Percentiles rank a stretch among this genome's conserved stretches.
These are phyloP conservation scores for Thrips palmi DNA, from an alignment of 1,140 invertebrate genomes.

Conservation along the genomic window DNA sequence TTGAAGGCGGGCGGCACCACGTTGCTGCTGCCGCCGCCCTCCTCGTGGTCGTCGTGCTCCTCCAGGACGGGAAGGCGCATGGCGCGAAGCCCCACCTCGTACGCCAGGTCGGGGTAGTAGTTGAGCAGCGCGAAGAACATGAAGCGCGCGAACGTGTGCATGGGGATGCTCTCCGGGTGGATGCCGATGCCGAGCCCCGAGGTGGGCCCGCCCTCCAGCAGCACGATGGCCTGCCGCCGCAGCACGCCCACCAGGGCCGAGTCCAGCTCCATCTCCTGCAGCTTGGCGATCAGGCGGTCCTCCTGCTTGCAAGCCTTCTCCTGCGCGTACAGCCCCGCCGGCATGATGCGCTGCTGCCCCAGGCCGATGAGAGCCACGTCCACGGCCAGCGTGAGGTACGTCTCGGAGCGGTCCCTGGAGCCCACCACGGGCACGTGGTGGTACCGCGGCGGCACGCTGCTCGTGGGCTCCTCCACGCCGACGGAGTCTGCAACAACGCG, in stretches of 20 bases:
- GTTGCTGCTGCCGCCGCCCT: slow-evolving; percentile 25
- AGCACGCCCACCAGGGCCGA: slow-evolving; percentile 41
- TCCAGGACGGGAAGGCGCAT: slow-evolving; percentile 58
- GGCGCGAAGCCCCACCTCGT: slow-evolving; percentile 39
- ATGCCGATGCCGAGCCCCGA: slow-evolving; percentile 55
- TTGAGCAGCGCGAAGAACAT: slow-evolving; percentile 55
- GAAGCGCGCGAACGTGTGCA: slow-evolving; percentile 67
- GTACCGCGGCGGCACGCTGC: slow-evolving; percentile 40
- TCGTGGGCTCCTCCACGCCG: slow-evolving; percentile 35
- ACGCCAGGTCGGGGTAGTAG: slow-evolving; percentile 56
- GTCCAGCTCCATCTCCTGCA: slow-evolving; percentile 60
- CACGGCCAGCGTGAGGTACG: slow-evolving; percentile 55
- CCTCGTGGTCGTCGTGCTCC: slow-evolving; percentile 44
- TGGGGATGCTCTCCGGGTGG: slow-evolving; percentile 57
- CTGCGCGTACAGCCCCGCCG: slow-evolving; percentile 55
- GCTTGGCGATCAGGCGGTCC: slow-evolving; percentile 50
- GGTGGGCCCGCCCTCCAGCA: slow-evolving; percentile 50
- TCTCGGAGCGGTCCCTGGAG: slow-evolving; percentile 46
- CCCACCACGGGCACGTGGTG: slow-evolving; percentile 55
- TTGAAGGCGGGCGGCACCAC: slow-evolving; percentile 29
- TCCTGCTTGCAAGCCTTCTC: slow-evolving; percentile 57
- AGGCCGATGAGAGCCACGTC: slow-evolving; percentile 49
- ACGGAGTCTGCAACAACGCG: slow-evolving; percentile 22
- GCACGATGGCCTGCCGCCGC: slow-evolving; percentile 33
- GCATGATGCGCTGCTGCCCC: slow-evolving; percentile 60